Evolutionary conservation across 2,113 vertebrate genomes (phyloP).

Genomic region (Plecotus auritus): DNA sequence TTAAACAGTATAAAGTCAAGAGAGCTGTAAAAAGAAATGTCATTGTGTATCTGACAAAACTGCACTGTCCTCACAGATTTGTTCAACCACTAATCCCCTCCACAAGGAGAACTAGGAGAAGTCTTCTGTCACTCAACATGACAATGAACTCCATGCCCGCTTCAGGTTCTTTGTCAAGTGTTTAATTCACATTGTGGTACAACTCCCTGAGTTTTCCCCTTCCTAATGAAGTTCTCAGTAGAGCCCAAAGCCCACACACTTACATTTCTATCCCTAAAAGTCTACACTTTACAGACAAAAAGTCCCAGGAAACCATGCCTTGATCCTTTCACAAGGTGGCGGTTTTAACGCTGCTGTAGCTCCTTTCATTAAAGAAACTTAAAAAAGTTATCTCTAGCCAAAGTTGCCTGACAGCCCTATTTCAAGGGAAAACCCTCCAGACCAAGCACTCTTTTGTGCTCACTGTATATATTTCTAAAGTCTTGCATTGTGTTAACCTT

Average conservation of each 20-base stretch:
- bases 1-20: constrained; percentile 53
- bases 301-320: not conserved
- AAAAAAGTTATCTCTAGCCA: not conserved
- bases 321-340: not conserved
- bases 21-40: constrained; percentile 52
- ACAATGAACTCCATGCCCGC: not conserved
- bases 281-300: not conserved
- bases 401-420: not conserved
- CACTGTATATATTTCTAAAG: not conserved
- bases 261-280: not conserved
- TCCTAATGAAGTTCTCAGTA: constrained; percentile 17
- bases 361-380: not conserved
- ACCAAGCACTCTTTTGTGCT: not conserved
- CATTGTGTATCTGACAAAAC: constrained; percentile 30
- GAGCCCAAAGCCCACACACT: constrained; percentile 2
- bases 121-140: not conserved
- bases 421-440: not conserved
- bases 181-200: not conserved
- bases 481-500: not conserved
- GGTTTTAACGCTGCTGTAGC: not conserved
- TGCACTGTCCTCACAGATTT: not conserved
- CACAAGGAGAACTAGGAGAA: not conserved
- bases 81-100: constrained; percentile 32
- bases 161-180: not conserved
- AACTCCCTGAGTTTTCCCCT: not conserved